Percentiles rank a stretch among this genome's conserved stretches.
These are phyloP conservation scores for Acipenser ruthenus DNA, from an alignment of 2,797 vertebrate species.

Conservation along the genomic window DNA sequence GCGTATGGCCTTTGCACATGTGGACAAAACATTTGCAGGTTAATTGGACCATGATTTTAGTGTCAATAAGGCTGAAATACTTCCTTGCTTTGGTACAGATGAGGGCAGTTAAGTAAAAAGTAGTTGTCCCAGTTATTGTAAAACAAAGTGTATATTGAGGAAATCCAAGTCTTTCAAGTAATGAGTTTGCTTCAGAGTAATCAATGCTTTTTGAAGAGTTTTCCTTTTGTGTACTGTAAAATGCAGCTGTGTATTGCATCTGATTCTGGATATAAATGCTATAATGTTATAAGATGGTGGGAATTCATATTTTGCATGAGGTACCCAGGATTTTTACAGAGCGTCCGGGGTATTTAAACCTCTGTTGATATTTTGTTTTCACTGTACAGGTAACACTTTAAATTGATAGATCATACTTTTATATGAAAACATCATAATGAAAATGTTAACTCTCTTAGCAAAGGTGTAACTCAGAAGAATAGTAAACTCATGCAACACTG, in stretches of 20 bases:
- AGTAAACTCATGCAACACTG: too few species aligned
- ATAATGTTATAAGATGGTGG: neutral
- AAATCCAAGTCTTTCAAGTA: neutral
- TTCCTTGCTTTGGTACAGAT: too few species aligned
- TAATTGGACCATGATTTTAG: too few species aligned
- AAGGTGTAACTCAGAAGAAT: too few species aligned
- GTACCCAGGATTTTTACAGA: neutral
- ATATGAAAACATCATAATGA: too few species aligned
- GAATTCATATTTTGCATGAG: neutral
- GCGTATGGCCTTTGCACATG: too few species aligned
- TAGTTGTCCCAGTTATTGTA: too few species aligned
- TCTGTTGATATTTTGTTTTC: neutral
- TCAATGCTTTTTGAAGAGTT: neutral
- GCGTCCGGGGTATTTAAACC: neutral
- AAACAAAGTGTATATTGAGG: slow-evolving; percentile 1
- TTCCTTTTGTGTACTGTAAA: neutral
- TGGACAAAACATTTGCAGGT: too few species aligned
- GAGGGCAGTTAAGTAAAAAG: too few species aligned
- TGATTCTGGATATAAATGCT: neutral
- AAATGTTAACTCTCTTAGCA: too few species aligned
- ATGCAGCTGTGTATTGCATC: slow-evolving; percentile 1
- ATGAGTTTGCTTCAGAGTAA: neutral
- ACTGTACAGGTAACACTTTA: neutral
- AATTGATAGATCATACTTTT: too few species aligned
- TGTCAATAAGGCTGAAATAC: too few species aligned